Conservation (phyloP, 2,888 invertebrate genomes). For the Pecten maximus region DNA sequence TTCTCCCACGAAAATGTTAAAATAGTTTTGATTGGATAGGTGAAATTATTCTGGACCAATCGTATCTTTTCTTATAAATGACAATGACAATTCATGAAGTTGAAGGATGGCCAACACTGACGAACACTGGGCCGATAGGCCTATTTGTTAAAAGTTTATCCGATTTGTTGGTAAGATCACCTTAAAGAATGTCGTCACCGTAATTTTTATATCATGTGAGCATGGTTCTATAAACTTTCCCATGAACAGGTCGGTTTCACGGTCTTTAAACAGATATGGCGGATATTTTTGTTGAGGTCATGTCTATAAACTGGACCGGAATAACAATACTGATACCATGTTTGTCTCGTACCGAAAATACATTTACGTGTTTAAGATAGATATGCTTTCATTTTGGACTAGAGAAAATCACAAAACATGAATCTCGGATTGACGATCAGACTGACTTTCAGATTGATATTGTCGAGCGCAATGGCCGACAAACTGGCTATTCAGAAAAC, state of each 20-base stretch:
- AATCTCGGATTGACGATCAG: too few relatives aligned
- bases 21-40: not conserved
- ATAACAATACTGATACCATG: too few relatives aligned
- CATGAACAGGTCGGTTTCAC: not conserved
- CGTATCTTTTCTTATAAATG: not conserved
- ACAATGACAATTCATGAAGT: not conserved
- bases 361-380: too few relatives aligned
- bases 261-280: not conserved
- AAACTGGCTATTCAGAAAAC: too few relatives aligned
- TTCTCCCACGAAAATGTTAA: not conserved
- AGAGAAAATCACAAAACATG: too few relatives aligned
- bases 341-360: too few relatives aligned
- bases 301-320: too few relatives aligned
- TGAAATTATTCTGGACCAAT: not conserved
- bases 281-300: not conserved
- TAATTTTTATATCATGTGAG: not conserved
- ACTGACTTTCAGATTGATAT: too few relatives aligned
- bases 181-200: not conserved
- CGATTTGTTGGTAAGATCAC: not conserved
- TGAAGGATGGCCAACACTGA: not conserved
- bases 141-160: not conserved
- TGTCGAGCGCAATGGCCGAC: too few relatives aligned
- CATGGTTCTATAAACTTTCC: not conserved
- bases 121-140: not conserved
- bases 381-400: too few relatives aligned